A percentile compares a stretch with the other conserved stretches of the same genome.
phyloP scores from a whole-genome alignment of 2,797 vertebrate species.

The Acipenser transmontanus region DNA sequence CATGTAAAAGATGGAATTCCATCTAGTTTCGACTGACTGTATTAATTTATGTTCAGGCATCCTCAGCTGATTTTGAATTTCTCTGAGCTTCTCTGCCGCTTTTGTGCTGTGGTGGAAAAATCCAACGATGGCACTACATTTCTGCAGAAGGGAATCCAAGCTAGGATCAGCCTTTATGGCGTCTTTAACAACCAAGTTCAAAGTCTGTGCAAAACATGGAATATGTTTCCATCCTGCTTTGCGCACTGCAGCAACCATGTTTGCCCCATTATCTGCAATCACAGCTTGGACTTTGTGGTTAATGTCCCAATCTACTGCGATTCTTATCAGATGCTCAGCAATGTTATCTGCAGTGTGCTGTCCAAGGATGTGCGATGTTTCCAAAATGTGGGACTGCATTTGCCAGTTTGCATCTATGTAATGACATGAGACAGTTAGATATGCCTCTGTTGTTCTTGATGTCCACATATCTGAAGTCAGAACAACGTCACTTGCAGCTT shows the following conservation, averaged over 20 bases:
- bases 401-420: constrained; percentile 23
- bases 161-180: constrained; percentile 18
- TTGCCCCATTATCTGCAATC: constrained; percentile 22
- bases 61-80: too few species aligned
- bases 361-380: constrained; percentile 15
- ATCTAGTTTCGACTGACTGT: too few species aligned
- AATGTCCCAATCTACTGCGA: constrained; percentile 18
- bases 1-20: too few species aligned
- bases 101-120: too few species aligned
- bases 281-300: constrained; percentile 21
- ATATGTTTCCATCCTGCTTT: constrained; percentile 16
- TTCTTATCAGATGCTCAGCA: constrained; percentile 9
- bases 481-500: constrained; percentile 20
- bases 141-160: constrained; percentile 14
- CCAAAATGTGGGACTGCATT: constrained; percentile 21
- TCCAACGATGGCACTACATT: neutral
- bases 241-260: constrained; percentile 25
- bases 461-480: constrained; percentile 25
- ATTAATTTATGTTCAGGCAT: too few species aligned
- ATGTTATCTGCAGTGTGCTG: constrained; percentile 26
- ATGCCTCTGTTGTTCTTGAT: constrained; percentile 19
- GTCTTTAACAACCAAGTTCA: constrained; percentile 8
- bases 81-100: too few species aligned
- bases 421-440: constrained; percentile 20
- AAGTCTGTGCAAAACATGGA: constrained; percentile 15